These are phyloP conservation scores for Maniola jurtina DNA, from an alignment of 1,140 invertebrate genomes.

Conservation along the genomic window DNA sequence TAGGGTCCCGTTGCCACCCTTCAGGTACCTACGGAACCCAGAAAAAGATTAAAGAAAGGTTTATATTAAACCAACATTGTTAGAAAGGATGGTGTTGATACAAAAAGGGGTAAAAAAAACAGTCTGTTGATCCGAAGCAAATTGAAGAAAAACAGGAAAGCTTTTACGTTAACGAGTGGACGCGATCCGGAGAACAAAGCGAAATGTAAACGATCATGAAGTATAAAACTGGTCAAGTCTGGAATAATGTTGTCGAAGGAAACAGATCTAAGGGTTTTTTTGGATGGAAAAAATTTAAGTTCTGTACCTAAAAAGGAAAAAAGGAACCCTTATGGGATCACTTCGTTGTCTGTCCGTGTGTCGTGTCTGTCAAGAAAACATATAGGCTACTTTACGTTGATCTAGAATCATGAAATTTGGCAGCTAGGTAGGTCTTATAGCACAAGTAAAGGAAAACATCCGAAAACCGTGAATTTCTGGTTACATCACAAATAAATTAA, in stretches of 20 bases:
- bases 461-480: no score
- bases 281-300: background rate
- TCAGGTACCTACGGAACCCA: no score
- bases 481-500: no score
- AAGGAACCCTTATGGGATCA: no score
- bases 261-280: background rate
- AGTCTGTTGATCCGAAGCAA: constrained; percentile 24
- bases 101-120: constrained; percentile 15
- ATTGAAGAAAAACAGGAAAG: constrained; percentile 28
- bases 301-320: no score
- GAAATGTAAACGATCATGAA: constrained; percentile 17
- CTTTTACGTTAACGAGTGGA: constrained; percentile 28
- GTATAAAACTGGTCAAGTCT: background rate
- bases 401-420: no score
- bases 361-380: no score
- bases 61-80: background rate
- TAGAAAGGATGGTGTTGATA: constrained; percentile 4
- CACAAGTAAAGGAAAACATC: no score
- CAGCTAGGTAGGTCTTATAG: no score
- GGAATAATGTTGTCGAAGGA: background rate
- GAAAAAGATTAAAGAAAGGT: background rate
- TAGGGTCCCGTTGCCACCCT: no score
- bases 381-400: no score
- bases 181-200: constrained; percentile 21
- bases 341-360: no score